Evolutionary conservation across 35 echinoderm and acorn worm species (phyloP), one percentile per base, ranked within the genome.

Genomic region (Apostichopus japonicus): DNA sequence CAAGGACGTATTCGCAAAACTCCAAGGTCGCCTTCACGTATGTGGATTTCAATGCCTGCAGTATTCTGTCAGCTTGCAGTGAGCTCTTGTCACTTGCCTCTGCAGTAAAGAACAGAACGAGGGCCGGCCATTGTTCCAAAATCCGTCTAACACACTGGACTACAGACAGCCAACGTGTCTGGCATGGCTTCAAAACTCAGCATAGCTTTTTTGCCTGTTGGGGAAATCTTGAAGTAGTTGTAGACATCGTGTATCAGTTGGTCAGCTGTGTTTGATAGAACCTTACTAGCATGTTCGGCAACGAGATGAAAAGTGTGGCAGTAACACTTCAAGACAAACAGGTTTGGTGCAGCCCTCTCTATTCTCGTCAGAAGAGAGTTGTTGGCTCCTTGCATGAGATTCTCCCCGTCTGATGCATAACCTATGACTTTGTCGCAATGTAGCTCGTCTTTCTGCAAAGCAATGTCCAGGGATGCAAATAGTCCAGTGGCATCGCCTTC

Each of bases 241-340:
- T 92, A 92, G 17, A 92, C 77, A 84, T 83, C 55, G 1, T 92
- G 91, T 16, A 92, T 58, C n/a, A 83, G 91, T 51, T 92, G 54
- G 51, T 92, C 78, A 53, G 91, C 91, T 56, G 91, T 58, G 1
- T 92, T 83, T 17, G 77, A 84, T 53, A 92, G 81, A 53, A 84
- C 19, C 44, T 83, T 83, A 44, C 89, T 71, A 54, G 2, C 22
- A 22, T 77, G 33, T 23, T 79, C 77, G 3, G 77, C 91, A 16
- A 83, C 91, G 16, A 92, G 91, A 83, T 92, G 91, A 56, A 92
- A 90, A 19, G 63, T 90, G 87, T 90, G 87, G 58, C 90, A 91
- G 90, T 80, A 91, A 24, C 73, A 91, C 75, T 91, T 77, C 8
- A 78, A 23, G 67, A 91, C 75, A 53, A 91, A 91, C 16, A 91